Conservation (phyloP, 1,140 invertebrate genomes). For the Caligus rogercresseyi region DNA sequence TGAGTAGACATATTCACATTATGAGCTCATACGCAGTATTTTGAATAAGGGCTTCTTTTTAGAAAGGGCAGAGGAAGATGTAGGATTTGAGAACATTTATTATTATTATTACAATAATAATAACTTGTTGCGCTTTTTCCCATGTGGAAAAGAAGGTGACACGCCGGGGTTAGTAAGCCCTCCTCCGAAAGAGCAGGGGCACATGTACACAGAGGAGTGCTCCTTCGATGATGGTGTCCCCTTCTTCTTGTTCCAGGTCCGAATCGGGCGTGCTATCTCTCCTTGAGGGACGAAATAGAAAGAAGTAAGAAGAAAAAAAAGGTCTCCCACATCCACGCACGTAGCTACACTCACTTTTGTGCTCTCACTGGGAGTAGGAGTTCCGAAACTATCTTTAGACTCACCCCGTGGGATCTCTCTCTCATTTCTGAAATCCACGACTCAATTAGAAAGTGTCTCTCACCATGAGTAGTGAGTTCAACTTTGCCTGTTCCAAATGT, state of each 20-base stretch:
- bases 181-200: not conserved
- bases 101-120: too few relatives aligned
- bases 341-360: not conserved
- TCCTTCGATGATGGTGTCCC: too few relatives aligned
- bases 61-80: not conserved
- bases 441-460: not conserved
- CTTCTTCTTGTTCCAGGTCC: too few relatives aligned
- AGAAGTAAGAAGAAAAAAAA: too few relatives aligned
- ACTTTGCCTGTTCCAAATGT: conserved; percentile 12
- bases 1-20: too few relatives aligned
- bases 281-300: too few relatives aligned
- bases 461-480: conserved; percentile 6
- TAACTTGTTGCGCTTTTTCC: not conserved
- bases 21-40: not conserved
- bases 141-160: not conserved
- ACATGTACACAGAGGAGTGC: too few relatives aligned
- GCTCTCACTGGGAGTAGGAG: not conserved
- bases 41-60: not conserved
- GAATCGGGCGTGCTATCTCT: not conserved
- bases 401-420: not conserved
- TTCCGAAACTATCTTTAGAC: not conserved
- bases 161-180: not conserved
- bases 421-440: too few relatives aligned
- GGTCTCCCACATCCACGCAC: too few relatives aligned
- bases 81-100: not conserved